A percentile compares a stretch with the other conserved stretches of the same genome.
Conservation (phyloP, 2,888 invertebrate species). For the Luperina testacea region DNA sequence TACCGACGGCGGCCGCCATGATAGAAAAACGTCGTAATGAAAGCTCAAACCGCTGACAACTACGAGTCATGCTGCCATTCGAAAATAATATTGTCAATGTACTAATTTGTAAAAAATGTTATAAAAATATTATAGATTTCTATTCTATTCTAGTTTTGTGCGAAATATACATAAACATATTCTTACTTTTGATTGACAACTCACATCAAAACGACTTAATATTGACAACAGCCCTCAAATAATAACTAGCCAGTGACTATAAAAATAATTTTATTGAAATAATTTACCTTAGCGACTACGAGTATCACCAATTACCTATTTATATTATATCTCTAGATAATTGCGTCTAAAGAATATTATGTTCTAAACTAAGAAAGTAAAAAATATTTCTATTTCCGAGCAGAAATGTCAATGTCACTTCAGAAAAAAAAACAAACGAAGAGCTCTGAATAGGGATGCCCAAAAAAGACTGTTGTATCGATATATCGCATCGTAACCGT, state of each 20-base stretch:
- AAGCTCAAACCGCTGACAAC: constrained; percentile 83
- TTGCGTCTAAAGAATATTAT: neutral
- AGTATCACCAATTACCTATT: neutral
- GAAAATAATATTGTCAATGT: constrained; percentile 61
- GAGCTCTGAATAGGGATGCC: too few species aligned
- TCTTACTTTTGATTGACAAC: constrained; percentile 42
- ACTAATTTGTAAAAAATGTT: constrained; percentile 20
- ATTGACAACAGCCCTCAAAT: constrained; percentile 37
- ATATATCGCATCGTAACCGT: too few species aligned
- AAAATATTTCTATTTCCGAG: constrained; percentile 10
- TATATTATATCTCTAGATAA: too few species aligned
- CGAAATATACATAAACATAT: constrained; percentile 8
- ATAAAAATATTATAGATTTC: constrained; percentile 13
- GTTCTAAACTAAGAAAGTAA: neutral
- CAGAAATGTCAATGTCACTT: constrained; percentile 27
- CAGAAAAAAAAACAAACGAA: constrained; percentile 25
- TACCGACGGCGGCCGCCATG: constrained; percentile 97
- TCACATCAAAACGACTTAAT: constrained; percentile 37
- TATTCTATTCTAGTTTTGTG: neutral
- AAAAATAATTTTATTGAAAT: neutral
- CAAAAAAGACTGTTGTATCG: too few species aligned
- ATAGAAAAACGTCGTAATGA: constrained; percentile 91
- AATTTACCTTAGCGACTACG: neutral
- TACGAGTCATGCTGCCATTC: constrained; percentile 73
- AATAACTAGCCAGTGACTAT: constrained; percentile 30